phyloP scores from a whole-genome alignment of 1,140 invertebrate genomes.

The Cyphomyrmex costatus region DNA sequence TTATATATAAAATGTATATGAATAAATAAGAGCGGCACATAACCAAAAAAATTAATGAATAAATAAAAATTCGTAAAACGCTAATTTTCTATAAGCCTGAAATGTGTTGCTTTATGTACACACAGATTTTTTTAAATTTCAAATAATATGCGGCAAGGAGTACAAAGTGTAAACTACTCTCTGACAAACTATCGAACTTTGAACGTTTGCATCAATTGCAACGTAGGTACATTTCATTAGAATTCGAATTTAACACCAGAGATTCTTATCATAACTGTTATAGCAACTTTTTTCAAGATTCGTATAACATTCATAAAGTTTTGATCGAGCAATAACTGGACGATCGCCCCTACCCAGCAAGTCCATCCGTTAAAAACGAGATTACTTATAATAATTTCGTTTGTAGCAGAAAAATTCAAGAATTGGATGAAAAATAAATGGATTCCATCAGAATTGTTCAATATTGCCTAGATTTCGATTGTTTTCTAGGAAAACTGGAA shows the following conservation, averaged over 20 bases:
- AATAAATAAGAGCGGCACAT: neutral
- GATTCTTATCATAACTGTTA: constrained; percentile 1
- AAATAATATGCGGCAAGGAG: neutral
- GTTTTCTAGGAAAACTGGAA: too few relatives aligned
- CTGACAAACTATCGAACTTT: neutral
- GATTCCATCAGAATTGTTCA: too few relatives aligned
- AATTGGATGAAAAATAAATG: neutral
- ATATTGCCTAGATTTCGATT: too few relatives aligned
- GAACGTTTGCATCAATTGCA: neutral
- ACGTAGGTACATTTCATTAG: neutral
- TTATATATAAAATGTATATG: too few relatives aligned
- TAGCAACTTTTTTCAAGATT: neutral
- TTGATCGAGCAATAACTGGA: neutral
- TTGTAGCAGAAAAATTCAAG: neutral
- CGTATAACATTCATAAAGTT: neutral
- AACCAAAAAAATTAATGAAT: too few relatives aligned
- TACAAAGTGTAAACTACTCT: neutral
- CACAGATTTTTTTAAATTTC: neutral
- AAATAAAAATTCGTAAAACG: neutral
- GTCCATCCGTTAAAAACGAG: too few relatives aligned
- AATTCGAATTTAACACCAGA: neutral
- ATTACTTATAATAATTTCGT: neutral
- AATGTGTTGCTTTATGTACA: neutral
- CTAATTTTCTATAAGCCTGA: neutral
- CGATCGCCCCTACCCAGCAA: too few relatives aligned